Base-by-base conservation (phyloP, 2,888 invertebrate genomes). In the Lumbricus terrestris region DNA sequence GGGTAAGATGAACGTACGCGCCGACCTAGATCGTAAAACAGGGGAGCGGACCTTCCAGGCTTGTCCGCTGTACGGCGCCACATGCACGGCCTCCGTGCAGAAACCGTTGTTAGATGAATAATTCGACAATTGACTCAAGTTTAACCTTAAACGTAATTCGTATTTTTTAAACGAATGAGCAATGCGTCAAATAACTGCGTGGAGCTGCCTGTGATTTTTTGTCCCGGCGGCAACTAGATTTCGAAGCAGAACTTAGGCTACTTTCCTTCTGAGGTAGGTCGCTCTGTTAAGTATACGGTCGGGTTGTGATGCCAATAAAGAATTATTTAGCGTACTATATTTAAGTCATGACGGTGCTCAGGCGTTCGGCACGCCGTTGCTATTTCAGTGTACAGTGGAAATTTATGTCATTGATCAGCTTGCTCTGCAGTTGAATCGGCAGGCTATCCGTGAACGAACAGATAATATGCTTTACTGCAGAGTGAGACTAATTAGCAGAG, bases 21-120 rank as follows among this genome's bases (percentile, higher is more conserved):
- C 69, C 69, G 69, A 69, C 69, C 69, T 69, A n/a, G n/a, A 69
- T 69, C 69, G 69, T 69, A 69, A 69, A 69, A 69, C 69, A 69
- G 29, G 69, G 69, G n/a, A n/a, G n/a, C n/a, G 69, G 11, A 69
- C 69, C 29, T 69, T 11, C 29, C 69, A 69, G 69, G 69, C 69
- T 69, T 69, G 8, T n/a, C 69, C 69, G 69, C 69, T 54, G 6
- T 23, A 13, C 54, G 54, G 29, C 23, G 54, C 54, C 54, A 54
- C 23, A 54, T 29, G 54, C 23, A 23, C 13, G 13, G n/a, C n/a
- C n/a, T n/a, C n/a, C n/a, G n/a, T 69, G 69, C n/a, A 69, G n/a
- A 69, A n/a, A 69, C 69, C 69, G 69, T 69, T 69, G 69, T 69
- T 69, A n/a, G 69, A 69, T n/a, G n/a, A n/a, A 69, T 5, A n/a